Conservation (phyloP, 2,888 invertebrate genomes). For the Rhaphigaster nebulosa region DNA sequence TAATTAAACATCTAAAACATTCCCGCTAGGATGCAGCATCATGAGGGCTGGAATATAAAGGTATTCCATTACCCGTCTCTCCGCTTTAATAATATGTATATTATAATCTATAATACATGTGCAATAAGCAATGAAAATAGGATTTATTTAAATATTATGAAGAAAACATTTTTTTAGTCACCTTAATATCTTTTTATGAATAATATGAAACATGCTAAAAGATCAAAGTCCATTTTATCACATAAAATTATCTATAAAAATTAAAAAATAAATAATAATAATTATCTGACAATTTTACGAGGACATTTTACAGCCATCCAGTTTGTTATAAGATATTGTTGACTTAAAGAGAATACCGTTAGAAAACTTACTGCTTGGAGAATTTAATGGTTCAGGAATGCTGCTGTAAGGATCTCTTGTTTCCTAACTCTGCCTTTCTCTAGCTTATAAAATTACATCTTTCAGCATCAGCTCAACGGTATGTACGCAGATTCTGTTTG, state of each 20-base stretch:
- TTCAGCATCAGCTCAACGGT: neutral
- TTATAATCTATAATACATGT: too few species aligned
- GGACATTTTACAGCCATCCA: neutral
- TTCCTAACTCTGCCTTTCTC: neutral
- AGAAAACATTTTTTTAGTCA: too few species aligned
- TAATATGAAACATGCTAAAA: too few species aligned
- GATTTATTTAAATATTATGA: too few species aligned
- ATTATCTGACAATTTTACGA: neutral
- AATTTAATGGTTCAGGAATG: neutral
- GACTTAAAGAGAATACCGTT: neutral
- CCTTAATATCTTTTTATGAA: too few species aligned
- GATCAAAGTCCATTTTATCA: too few species aligned
- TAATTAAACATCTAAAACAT: too few species aligned
- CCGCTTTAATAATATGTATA: too few species aligned
- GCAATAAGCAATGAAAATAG: too few species aligned
- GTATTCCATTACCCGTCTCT: too few species aligned
- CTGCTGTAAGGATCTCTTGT: neutral
- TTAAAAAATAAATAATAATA: neutral
- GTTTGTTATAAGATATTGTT: constrained; percentile 13
- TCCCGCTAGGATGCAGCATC: too few species aligned
- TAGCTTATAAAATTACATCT: constrained; percentile 6
- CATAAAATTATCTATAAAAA: neutral
- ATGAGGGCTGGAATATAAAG: too few species aligned
- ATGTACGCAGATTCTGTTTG: neutral
- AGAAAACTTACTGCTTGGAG: neutral